These are phyloP conservation scores for Dicroscelio sp. DNA, from an alignment of 2,888 invertebrate genomes.

Conservation along the genomic window DNA sequence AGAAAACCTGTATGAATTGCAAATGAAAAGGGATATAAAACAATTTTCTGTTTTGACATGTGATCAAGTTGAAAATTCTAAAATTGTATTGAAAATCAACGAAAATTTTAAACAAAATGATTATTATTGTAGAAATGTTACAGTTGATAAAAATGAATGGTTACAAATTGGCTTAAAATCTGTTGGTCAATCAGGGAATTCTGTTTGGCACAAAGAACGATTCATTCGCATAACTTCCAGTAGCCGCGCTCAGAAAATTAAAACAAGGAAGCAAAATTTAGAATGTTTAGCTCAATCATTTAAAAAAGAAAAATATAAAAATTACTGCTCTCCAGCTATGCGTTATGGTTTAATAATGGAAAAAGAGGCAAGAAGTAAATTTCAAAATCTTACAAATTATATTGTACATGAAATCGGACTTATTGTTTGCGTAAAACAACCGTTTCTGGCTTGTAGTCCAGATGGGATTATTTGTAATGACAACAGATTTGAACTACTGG, in stretches of 20 bases:
- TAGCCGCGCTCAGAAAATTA: slow-evolving; percentile 45
- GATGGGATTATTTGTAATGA: slow-evolving; percentile 63
- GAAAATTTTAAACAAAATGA: no score
- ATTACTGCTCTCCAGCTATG: slow-evolving; percentile 6
- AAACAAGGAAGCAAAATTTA: neutral
- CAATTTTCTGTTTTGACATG: neutral
- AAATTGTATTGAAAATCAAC: no score
- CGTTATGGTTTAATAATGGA: slow-evolving; percentile 53
- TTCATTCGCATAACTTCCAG: slow-evolving; percentile 40
- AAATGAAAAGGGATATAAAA: neutral
- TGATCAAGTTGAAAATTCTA: no score
- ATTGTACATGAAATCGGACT: slow-evolving; percentile 36
- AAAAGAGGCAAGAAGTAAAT: neutral
- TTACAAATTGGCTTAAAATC: slow-evolving; percentile 43
- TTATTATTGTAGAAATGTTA: neutral
- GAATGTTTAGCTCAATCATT: neutral
- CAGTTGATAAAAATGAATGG: neutral
- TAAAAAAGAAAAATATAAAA: neutral
- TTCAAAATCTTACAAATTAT: slow-evolving; percentile 1
- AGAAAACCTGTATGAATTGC: neutral
- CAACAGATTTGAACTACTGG: slow-evolving; percentile 53
- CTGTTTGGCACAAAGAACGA: slow-evolving; percentile 30
- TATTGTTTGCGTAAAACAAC: slow-evolving; percentile 39
- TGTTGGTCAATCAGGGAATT: neutral
- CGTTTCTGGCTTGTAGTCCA: slow-evolving; percentile 35